Percentiles rank a stretch among this genome's conserved stretches.
phyloP scores from a whole-genome alignment of 2,797 vertebrate genomes.

The Aselliscus stoliczkanus region DNA sequence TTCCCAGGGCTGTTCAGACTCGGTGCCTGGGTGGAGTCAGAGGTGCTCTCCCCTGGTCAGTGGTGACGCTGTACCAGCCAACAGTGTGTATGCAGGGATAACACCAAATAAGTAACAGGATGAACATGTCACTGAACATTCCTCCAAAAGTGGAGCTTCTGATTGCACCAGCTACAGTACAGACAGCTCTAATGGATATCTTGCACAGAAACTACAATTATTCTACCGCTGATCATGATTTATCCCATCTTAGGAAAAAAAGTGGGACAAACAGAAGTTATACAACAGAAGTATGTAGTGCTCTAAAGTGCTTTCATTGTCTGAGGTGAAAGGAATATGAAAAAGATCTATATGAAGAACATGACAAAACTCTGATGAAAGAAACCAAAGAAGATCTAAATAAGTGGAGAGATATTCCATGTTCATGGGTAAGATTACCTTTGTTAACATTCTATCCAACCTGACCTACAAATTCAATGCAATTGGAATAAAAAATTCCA shows the following conservation, averaged over 20 bases:
- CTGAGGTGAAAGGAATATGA: background rate
- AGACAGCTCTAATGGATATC: background rate
- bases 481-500: too few relatives aligned
- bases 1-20: background rate
- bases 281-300: background rate
- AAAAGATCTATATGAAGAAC: too few relatives aligned
- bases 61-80: background rate
- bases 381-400: too few relatives aligned
- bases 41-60: background rate
- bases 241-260: background rate
- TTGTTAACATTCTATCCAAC: too few relatives aligned
- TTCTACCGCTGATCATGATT: background rate
- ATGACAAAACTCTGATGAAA: too few relatives aligned
- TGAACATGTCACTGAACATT: background rate
- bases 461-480: too few relatives aligned
- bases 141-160: background rate
- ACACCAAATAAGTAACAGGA: background rate
- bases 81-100: accelerated
- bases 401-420: too few relatives aligned
- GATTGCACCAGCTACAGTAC: too few relatives aligned
- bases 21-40: background rate
- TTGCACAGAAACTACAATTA: background rate
- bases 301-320: background rate
- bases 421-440: too few relatives aligned
- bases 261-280: background rate